These are phyloP conservation scores for Drosophila nikananu DNA, from an alignment of 1,140 invertebrate genomes.

Conservation along the genomic window DNA sequence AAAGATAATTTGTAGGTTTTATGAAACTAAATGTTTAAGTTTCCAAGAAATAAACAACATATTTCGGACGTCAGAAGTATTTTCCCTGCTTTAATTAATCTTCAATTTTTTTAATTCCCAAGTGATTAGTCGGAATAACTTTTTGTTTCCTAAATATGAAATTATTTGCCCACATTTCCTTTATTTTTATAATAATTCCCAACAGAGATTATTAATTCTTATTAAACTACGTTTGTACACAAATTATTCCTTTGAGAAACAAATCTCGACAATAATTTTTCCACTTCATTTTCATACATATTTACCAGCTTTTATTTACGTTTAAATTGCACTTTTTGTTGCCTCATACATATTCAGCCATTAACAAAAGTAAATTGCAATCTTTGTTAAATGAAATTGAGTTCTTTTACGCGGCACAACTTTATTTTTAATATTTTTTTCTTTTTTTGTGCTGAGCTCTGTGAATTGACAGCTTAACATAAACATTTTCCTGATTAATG, in stretches of 20 bases:
- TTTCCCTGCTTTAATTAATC: neutral
- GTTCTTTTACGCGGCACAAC: constrained; percentile 30
- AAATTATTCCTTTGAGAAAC: neutral
- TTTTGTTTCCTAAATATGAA: too few relatives aligned
- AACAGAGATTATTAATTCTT: neutral
- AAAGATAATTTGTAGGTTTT: neutral
- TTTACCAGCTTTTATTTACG: constrained; percentile 8
- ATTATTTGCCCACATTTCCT: neutral
- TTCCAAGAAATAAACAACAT: neutral
- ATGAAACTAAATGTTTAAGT: neutral
- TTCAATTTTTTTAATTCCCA: too few relatives aligned
- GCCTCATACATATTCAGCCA: constrained; percentile 18
- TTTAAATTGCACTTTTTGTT: constrained; percentile 3
- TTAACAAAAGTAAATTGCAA: constrained; percentile 39
- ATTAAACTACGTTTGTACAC: neutral
- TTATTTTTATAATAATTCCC: neutral
- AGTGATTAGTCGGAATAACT: too few relatives aligned
- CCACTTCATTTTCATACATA: neutral
- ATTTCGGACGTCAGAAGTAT: neutral
- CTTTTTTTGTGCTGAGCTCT: constrained; percentile 13
- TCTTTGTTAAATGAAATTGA: constrained; percentile 24
- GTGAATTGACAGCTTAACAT: constrained; percentile 44
- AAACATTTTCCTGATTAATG: constrained; percentile 47
- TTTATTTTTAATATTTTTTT: neutral
- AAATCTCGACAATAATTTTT: neutral